A percentile compares a stretch with the other conserved stretches of the same genome.
Evolutionary conservation across 2,113 vertebrate species (phyloP).

Genomic region (Sakesphorus luctuosus): DNA sequence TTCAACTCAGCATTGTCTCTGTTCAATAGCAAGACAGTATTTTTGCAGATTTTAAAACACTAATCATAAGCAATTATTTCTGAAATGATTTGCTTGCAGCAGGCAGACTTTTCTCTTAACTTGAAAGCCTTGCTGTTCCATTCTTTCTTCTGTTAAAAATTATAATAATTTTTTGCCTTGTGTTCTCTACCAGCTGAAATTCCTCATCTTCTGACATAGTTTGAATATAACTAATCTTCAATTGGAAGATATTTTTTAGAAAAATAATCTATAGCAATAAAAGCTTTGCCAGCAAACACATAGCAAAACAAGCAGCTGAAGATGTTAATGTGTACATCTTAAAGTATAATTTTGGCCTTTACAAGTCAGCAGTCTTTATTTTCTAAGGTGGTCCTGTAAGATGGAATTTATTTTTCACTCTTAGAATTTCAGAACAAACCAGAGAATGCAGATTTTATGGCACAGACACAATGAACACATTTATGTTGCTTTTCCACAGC

Average conservation of each 20-base stretch:
- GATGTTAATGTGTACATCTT: not conserved
- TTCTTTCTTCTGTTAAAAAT: conserved; percentile 41
- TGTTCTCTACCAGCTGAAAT: conserved; percentile 44
- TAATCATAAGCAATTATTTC: conserved; percentile 50
- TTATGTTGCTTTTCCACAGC: not conserved
- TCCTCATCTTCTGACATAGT: conserved; percentile 26
- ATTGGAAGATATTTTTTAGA: not conserved
- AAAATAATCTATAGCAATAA: conserved; percentile 15
- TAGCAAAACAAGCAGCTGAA: conserved; percentile 33
- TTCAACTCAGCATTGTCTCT: conserved; percentile 47
- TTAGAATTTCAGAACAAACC: not conserved
- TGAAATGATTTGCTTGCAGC: conserved; percentile 36
- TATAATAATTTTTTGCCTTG: conserved; percentile 42
- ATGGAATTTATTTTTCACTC: not conserved
- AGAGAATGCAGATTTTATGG: not conserved
- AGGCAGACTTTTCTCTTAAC: conserved; percentile 37
- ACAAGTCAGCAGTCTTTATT: not conserved
- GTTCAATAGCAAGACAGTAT: conserved; percentile 31
- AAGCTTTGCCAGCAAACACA: conserved; percentile 1
- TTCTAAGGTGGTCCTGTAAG: not conserved
- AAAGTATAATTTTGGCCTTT: conserved; percentile 2
- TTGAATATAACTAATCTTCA: conserved; percentile 35
- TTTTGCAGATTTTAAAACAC: conserved; percentile 48
- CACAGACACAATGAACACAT: not conserved
- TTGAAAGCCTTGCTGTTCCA: conserved; percentile 40